Evolutionary conservation across 2,888 invertebrate genomes (phyloP), one percentile per base, ranked within the genome.

Genomic region (Calameuta idolon): DNA sequence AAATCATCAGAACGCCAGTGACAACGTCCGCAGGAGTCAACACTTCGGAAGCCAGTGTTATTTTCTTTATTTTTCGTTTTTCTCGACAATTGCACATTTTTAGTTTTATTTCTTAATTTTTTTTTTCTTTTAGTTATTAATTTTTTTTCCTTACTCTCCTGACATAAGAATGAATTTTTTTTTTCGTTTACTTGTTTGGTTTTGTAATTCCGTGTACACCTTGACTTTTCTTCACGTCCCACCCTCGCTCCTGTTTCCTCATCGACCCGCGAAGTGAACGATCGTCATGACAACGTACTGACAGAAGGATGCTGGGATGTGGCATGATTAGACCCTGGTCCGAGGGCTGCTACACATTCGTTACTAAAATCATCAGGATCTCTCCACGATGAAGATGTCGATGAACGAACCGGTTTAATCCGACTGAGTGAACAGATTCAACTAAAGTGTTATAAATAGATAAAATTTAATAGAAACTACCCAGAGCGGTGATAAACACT

Each of bases 301-400:
- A 40, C 15, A 15, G 74, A 35, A 83, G 83, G 83, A 84, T 82
- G 81, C 81, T 84, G 85, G 85, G 81, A 80, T 82, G 79, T 85
- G 89, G 89, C 89, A 90, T 88, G 88, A 88, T 87, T 84, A 79
- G 85, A 77, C 83, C 84, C 81, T 73, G 89, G 89, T 89, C 89
- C 88, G 87, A 89, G 91, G 90, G 91, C 85, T 88, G 91, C 91
- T 91, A 91, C 91, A 91, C 91, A 84, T 85, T 80, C 75, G 83
- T 71, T 75, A 78, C 78, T 76, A 75, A 82, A 79, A 75, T 77
- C 40, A 40, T 77, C 82, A 68, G 75, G 73, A 81, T 80, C 76
- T 80, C 80, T 76, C 76, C 73, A 74, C 37, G 74, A 76, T 74
- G 77, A 79, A 79, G 73, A 35, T 71, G 73, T 40, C 73, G 75